A percentile compares a stretch with the other conserved stretches of the same genome.
phyloP scores from a whole-genome alignment of 2,113 vertebrate genomes.

The Gadus macrocephalus region DNA sequence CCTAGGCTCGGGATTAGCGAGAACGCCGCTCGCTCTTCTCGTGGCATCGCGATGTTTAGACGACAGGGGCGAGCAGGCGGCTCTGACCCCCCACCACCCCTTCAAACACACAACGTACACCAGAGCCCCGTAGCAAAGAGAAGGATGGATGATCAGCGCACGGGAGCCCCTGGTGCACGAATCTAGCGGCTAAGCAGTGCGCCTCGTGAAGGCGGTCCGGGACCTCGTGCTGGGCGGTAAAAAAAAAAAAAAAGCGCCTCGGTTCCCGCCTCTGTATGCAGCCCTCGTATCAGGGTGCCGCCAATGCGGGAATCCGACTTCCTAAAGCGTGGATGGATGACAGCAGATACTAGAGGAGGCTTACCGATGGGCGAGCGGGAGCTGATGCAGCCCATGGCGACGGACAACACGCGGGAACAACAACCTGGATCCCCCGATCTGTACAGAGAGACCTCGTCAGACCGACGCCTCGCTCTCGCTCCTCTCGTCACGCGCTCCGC shows the following conservation, averaged over 20 bases:
- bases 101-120: background rate
- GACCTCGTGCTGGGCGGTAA: too few relatives aligned
- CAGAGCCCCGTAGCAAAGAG: too few relatives aligned
- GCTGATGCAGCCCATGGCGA: conserved; percentile 83
- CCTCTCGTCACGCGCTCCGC: conserved; percentile 34
- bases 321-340: conserved; percentile 47
- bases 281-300: too few relatives aligned
- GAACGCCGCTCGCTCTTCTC: conserved; percentile 50
- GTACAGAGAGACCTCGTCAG: conserved; percentile 64
- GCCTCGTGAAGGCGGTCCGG: too few relatives aligned
- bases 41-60: conserved; percentile 62
- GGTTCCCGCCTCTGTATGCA: too few relatives aligned
- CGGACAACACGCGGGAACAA: conserved; percentile 2
- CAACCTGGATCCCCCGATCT: conserved; percentile 34
- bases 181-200: too few relatives aligned
- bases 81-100: conserved; percentile 9
- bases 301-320: conserved; percentile 18
- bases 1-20: conserved; percentile 28
- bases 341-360: conserved; percentile 52
- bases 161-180: too few relatives aligned
- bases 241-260: too few relatives aligned
- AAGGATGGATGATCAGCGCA: too few relatives aligned
- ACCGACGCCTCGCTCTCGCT: conserved; percentile 39
- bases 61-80: conserved; percentile 17
- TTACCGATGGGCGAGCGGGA: conserved; percentile 86